Conservation (phyloP, 1,140 invertebrate genomes). For the Thalassaphorura encarpata region DNA sequence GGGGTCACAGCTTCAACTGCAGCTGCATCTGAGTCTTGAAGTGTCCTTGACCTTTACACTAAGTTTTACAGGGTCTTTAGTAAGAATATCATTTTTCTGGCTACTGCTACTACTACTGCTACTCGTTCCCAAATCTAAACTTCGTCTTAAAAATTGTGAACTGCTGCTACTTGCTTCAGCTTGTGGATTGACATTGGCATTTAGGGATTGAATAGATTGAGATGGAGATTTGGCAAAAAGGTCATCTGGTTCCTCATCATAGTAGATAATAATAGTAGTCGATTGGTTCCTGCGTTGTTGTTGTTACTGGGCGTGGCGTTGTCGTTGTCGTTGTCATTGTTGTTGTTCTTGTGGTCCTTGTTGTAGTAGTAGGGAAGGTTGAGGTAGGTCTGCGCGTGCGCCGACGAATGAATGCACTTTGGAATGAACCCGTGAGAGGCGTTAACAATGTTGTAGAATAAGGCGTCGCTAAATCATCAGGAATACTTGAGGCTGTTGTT, state of each 20-base stretch:
- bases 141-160: constrained; percentile 6
- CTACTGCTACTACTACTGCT: background rate
- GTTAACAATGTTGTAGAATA: background rate
- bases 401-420: constrained; percentile 10
- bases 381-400: constrained; percentile 24
- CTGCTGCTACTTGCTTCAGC: background rate
- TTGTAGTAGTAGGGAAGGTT: constrained; percentile 8
- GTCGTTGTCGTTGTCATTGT: constrained; percentile 9
- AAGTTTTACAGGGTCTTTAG: background rate
- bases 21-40: too few relatives aligned
- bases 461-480: background rate
- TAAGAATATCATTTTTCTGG: background rate
- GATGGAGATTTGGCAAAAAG: constrained; percentile 35
- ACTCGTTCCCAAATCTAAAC: too few relatives aligned
- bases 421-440: constrained; percentile 4
- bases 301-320: constrained; percentile 9
- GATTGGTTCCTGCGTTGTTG: constrained; percentile 33
- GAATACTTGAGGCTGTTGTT: background rate
- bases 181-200: constrained; percentile 1
- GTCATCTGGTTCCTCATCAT: constrained; percentile 41
- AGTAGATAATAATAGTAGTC: constrained; percentile 39
- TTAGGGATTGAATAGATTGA: constrained; percentile 7
- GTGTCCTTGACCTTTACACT: too few relatives aligned
- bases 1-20: too few relatives aligned
- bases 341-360: constrained; percentile 10